Evolutionary conservation across 2,797 vertebrate genomes (phyloP).

Genomic region (Echeneis naucrates): DNA sequence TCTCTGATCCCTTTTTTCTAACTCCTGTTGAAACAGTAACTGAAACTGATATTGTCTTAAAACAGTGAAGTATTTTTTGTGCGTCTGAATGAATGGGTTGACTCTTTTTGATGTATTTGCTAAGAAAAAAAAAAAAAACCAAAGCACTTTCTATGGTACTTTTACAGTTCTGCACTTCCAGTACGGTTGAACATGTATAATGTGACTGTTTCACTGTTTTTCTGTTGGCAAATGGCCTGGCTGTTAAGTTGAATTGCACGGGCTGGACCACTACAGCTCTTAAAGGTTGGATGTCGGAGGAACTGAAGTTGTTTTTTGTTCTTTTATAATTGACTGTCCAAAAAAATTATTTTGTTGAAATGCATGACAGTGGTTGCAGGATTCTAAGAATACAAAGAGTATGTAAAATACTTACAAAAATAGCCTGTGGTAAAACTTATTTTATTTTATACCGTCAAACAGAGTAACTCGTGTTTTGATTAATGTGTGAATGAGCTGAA

Average conservation of each 20-base stretch:
- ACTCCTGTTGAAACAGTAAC: conserved; percentile 63
- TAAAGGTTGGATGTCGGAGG: conserved; percentile 48
- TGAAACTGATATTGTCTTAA: conserved; percentile 78
- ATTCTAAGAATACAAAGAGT: conserved; percentile 40
- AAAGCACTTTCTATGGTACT: conserved; percentile 83
- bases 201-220: conserved; percentile 61
- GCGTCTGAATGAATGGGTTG: conserved; percentile 55
- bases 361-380: conserved; percentile 60
- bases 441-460: conserved; percentile 51
- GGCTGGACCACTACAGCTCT: conserved; percentile 65
- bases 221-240: conserved; percentile 46
- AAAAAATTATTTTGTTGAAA: conserved; percentile 52
- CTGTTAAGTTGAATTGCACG: conserved; percentile 50
- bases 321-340: conserved; percentile 63
- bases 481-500: conserved; percentile 50
- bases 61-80: conserved; percentile 53
- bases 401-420: conserved; percentile 39
- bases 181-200: conserved; percentile 66
- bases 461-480: conserved; percentile 54
- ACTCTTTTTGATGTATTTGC: conserved; percentile 66
- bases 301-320: conserved; percentile 34
- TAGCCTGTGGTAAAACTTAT: conserved; percentile 45
- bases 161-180: conserved; percentile 78
- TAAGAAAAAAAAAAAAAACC: conserved; percentile 66
- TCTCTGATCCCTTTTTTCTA: conserved; percentile 56